phyloP scores from a whole-genome alignment of 2,113 vertebrate genomes.

The Ochotona princeps region DNA sequence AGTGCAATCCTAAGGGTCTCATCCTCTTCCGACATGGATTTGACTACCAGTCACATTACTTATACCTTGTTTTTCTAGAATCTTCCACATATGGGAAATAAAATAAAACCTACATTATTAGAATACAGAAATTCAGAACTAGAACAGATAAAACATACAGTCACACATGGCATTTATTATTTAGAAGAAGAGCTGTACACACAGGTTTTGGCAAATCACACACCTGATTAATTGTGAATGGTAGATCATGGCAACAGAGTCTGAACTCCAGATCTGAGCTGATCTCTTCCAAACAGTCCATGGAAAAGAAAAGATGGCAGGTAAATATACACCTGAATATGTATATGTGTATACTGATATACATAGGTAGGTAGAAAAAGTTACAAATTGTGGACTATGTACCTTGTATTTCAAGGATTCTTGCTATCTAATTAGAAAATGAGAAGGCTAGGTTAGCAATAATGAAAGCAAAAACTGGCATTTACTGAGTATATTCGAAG shows the following conservation, averaged over 20 bases:
- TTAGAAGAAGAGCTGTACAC: not conserved
- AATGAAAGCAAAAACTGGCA: not conserved
- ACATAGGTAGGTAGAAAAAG: no score
- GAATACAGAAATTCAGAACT: not conserved
- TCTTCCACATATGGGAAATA: not conserved
- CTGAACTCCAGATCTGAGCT: not conserved
- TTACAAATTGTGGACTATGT: not conserved
- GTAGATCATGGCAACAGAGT: accelerated
- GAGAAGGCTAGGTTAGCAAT: not conserved
- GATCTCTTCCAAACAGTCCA: not conserved
- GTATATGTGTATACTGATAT: no score
- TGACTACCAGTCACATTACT: not conserved
- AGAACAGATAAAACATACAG: not conserved
- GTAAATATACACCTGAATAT: no score
- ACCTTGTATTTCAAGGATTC: not conserved
- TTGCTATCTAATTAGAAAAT: not conserved
- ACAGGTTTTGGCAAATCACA: not conserved
- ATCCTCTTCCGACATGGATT: not conserved
- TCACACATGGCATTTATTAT: not conserved
- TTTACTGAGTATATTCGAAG: not conserved
- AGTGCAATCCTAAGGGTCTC: not conserved
- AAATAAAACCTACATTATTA: not conserved
- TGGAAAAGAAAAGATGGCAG: not conserved
- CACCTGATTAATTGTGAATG: not conserved
- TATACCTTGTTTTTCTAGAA: not conserved